Base-by-base conservation (phyloP, 1,140 invertebrate genomes). In the Oncopeltus fasciatus region DNA sequence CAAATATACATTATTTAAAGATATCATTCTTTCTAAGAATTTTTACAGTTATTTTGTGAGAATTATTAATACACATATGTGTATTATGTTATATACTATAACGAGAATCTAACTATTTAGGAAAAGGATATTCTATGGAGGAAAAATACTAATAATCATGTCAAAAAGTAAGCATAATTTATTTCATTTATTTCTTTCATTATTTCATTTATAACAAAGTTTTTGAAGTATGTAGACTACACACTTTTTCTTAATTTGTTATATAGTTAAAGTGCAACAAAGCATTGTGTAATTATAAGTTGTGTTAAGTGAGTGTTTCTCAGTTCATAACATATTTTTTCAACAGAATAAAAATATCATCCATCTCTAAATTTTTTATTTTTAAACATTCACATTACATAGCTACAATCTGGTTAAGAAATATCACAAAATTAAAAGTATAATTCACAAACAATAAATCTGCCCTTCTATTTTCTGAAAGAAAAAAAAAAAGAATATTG, bases 81-180 rank as follows among this genome's bases (percentile, higher is more conserved):
- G n/a, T n/a, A n/a, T n/a, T n/a, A n/a, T n/a, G n/a, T n/a, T n/a
- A n/a, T n/a, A n/a, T n/a, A n/a, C n/a, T n/a, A n/a, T n/a, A n/a
- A n/a, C n/a, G n/a, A n/a, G n/a, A n/a, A n/a, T n/a, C n/a, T n/a
- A n/a, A n/a, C n/a, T n/a, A n/a, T n/a, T n/a, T n/a, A n/a, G n/a
- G n/a, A n/a, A n/a, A n/a, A n/a, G n/a, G n/a, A n/a, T n/a, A n/a
- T n/a, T n/a, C n/a, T n/a, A n/a, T n/a, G n/a, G n/a, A n/a, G n/a
- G n/a, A n/a, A n/a, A n/a, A n/a, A n/a, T n/a, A n/a, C n/a, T n/a
- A n/a, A 46, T 46, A n/a, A 20, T 20, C 21, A 46, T 46, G 21
- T 46, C 21, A 21, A 53, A 53, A 53, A 53, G 49, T 53, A 53
- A 53, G 49, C 49, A 53, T 26, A 24, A 24, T 21, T 53, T 53